Conservation (phyloP, 2,888 invertebrate species). For the Cryptosula pallasiana region DNA sequence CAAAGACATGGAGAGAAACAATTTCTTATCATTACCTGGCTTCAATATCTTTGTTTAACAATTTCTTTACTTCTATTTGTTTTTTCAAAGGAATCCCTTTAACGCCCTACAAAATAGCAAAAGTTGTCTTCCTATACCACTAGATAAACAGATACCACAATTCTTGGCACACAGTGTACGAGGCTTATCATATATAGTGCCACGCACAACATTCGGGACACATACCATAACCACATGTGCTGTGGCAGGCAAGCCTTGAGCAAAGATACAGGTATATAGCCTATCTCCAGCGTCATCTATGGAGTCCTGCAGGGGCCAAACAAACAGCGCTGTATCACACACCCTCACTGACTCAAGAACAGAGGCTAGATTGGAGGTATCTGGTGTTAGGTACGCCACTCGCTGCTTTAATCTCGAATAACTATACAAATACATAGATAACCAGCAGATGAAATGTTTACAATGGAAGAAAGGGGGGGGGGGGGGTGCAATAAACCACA, state of each 20-base stretch:
- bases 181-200: not conserved
- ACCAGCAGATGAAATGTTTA: no score
- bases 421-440: no score
- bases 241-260: slow-evolving; percentile 75
- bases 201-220: no score
- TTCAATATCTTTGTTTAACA: slow-evolving; percentile 46
- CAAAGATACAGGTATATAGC: slow-evolving; percentile 70
- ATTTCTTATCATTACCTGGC: slow-evolving; percentile 47
- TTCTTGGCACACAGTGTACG: no score
- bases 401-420: slow-evolving; percentile 80
- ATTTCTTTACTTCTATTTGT: slow-evolving; percentile 43
- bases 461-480: no score
- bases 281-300: slow-evolving; percentile 76
- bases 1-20: no score
- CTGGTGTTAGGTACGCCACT: slow-evolving; percentile 74
- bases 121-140: no score
- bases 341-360: slow-evolving; percentile 58
- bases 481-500: no score
- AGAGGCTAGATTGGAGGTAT: slow-evolving; percentile 67
- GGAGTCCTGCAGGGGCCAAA: slow-evolving; percentile 59
- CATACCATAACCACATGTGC: slow-evolving; percentile 43
- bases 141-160: no score
- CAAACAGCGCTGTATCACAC: slow-evolving; percentile 75
- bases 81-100: slow-evolving; percentile 46
- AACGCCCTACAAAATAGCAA: slow-evolving; percentile 40